These are phyloP conservation scores for Turritopsis rubra DNA, from an alignment of 30 jellyfish, hydroid and myxozoan species.

Conservation along the genomic window DNA sequence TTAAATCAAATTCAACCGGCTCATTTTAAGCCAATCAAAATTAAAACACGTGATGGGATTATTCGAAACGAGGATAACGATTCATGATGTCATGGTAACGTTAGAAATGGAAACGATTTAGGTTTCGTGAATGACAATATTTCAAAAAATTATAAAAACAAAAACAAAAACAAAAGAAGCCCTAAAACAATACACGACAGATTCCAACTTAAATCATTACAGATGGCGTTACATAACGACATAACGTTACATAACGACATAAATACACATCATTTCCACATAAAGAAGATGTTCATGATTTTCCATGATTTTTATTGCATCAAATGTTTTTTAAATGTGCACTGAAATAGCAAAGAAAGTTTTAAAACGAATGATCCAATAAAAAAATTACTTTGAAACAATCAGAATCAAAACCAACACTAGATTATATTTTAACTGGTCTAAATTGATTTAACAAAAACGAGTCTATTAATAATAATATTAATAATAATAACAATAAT, in stretches of 20 bases:
- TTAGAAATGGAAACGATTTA: not conserved
- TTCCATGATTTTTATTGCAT: too few species aligned
- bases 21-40: too few species aligned
- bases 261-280: not conserved
- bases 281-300: too few species aligned
- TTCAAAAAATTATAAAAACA: not conserved
- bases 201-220: not conserved
- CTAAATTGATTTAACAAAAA: not conserved
- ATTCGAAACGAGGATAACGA: not conserved
- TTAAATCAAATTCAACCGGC: too few species aligned
- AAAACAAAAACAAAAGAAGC: not conserved
- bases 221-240: not conserved
- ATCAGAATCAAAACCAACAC: not conserved
- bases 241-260: not conserved
- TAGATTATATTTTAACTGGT: not conserved
- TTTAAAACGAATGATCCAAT: too few species aligned
- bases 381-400: not conserved
- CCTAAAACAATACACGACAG: not conserved
- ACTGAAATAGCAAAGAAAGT: too few species aligned
- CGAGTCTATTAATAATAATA: not conserved
- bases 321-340: too few species aligned
- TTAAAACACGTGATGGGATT: not conserved
- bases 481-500: too few species aligned
- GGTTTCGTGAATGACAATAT: not conserved
- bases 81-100: too few species aligned